Evolutionary conservation across 2,888 invertebrate species (phyloP).

Genomic region (Caenorhabditis sulstoni): DNA sequence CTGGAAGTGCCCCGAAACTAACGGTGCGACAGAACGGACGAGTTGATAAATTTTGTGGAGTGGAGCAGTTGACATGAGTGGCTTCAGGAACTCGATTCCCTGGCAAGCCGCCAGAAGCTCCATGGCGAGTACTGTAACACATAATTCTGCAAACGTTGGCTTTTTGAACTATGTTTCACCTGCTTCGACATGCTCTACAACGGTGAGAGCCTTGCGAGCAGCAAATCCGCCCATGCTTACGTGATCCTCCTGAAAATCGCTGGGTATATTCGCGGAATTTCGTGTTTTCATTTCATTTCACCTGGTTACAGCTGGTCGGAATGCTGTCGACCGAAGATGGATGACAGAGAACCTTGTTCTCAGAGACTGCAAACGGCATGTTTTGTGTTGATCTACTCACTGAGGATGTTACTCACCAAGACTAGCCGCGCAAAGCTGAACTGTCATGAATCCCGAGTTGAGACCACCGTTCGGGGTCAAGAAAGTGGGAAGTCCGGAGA

Average conservation of each 20-base stretch:
- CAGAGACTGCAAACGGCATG: slow-evolving; percentile 83
- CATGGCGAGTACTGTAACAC: slow-evolving; percentile 84
- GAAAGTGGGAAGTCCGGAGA: slow-evolving; percentile 86
- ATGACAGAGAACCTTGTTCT: slow-evolving; percentile 86
- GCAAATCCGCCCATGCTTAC: slow-evolving; percentile 87
- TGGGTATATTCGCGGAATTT: not conserved
- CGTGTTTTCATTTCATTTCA: slow-evolving; percentile 8
- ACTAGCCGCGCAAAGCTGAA: slow-evolving; percentile 86
- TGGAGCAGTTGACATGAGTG: slow-evolving; percentile 85
- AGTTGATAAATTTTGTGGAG: slow-evolving; percentile 85
- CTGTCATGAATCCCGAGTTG: slow-evolving; percentile 86
- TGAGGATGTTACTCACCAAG: slow-evolving; percentile 82
- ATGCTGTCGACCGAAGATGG: slow-evolving; percentile 86
- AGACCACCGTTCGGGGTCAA: slow-evolving; percentile 85
- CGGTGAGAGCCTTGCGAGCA: slow-evolving; percentile 85
- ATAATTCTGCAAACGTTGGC: not conserved
- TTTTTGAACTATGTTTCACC: slow-evolving; percentile 74
- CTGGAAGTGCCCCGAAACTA: slow-evolving; percentile 60
- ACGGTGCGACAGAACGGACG: slow-evolving; percentile 84
- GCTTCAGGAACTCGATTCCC: slow-evolving; percentile 85
- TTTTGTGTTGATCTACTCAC: too few relatives aligned
- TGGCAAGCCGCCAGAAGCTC: slow-evolving; percentile 86
- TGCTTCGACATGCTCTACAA: slow-evolving; percentile 83
- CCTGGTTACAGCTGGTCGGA: slow-evolving; percentile 85
- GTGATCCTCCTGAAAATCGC: slow-evolving; percentile 84